A percentile compares a stretch with the other conserved stretches of the same genome.
Evolutionary conservation across 2,797 vertebrate genomes (phyloP).

Genomic region (Bradypus variegatus): DNA sequence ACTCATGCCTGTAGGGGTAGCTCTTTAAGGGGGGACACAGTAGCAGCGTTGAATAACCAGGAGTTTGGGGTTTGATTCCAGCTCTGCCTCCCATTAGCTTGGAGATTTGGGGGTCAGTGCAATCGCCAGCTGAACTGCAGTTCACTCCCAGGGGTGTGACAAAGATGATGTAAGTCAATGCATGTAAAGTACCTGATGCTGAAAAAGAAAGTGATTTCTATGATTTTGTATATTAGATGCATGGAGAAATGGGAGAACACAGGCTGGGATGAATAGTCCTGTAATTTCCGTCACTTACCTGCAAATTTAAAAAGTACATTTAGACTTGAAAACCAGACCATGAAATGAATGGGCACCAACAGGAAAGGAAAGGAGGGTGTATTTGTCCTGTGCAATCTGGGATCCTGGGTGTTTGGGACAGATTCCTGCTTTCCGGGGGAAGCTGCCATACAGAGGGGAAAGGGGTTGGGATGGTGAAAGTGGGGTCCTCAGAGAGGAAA

Average conservation of each 20-base stretch:
- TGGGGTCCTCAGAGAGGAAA: no score
- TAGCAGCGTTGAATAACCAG: neutral
- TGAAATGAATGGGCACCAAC: neutral
- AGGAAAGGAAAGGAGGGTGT: neutral
- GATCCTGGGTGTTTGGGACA: neutral
- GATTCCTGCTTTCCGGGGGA: neutral
- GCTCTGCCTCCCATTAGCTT: fast-evolving
- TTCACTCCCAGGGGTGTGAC: neutral
- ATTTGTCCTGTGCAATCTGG: neutral
- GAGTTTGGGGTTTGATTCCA: neutral
- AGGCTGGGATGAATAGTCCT: neutral
- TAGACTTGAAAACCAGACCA: neutral
- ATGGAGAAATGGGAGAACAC: neutral
- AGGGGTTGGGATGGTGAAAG: no score
- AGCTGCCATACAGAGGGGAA: neutral
- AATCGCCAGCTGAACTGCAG: neutral
- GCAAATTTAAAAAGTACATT: neutral
- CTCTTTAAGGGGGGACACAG: neutral
- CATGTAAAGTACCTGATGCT: neutral
- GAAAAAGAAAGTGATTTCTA: neutral
- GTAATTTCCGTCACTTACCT: neutral
- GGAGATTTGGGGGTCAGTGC: neutral
- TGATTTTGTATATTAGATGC: neutral
- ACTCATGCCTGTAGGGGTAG: neutral
- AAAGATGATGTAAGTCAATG: neutral